phyloP scores from a whole-genome alignment of 35 echinoderm and acorn worm species.

The Holothuria glaberrima region DNA sequence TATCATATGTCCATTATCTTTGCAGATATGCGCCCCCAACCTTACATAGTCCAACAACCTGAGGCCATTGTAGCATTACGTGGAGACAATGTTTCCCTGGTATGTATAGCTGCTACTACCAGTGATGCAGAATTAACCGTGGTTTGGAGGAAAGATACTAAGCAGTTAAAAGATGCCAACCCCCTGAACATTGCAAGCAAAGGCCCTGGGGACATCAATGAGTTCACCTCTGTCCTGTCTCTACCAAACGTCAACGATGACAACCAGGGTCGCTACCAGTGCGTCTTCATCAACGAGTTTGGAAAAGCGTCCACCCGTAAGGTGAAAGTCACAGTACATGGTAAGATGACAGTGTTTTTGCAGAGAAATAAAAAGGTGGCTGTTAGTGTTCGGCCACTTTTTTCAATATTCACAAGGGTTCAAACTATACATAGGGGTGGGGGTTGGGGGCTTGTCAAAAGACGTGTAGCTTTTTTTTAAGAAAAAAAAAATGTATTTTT shows the following conservation, averaged over 20 bases:
- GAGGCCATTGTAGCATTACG: slow-evolving; percentile 59
- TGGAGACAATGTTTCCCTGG: slow-evolving; percentile 83
- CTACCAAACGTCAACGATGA: slow-evolving; percentile 75
- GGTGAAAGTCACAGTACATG: slow-evolving; percentile 85
- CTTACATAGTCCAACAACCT: slow-evolving; percentile 87
- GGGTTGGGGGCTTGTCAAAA: too few species aligned
- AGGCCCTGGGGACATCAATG: slow-evolving; percentile 44
- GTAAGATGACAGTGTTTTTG: slow-evolving; percentile 56
- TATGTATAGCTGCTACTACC: slow-evolving; percentile 81
- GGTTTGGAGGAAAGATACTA: slow-evolving; percentile 91
- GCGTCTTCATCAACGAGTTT: slow-evolving; percentile 87
- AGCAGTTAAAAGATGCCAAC: slow-evolving; percentile 53
- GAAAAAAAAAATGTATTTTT: too few species aligned
- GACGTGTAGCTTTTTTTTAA: too few species aligned
- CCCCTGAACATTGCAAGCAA: slow-evolving; percentile 43
- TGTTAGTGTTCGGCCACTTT: too few species aligned
- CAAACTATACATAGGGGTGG: too few species aligned
- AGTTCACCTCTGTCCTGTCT: slow-evolving; percentile 74
- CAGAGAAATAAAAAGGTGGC: too few species aligned
- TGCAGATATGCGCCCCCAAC: slow-evolving; percentile 79
- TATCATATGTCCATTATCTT: neutral
- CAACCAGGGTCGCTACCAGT: slow-evolving; percentile 86
- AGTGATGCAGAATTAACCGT: slow-evolving; percentile 73
- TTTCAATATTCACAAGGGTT: too few species aligned
- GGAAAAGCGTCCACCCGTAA: slow-evolving; percentile 83